Percentiles rank a stretch among this genome's conserved stretches.
phyloP scores from a whole-genome alignment of 1,140 invertebrate genomes.

The Coenobita brevimanus region DNA sequence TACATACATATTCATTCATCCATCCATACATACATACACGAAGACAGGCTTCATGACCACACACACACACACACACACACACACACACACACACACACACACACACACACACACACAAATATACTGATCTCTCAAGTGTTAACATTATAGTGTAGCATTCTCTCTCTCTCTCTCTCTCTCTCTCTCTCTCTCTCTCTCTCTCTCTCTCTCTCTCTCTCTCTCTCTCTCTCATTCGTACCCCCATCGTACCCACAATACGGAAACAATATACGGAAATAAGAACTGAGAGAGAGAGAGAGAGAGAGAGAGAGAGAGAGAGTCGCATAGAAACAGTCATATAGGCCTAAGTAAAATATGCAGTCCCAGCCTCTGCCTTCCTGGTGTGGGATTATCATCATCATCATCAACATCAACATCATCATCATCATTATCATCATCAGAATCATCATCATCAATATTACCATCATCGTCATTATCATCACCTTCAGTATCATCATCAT shows the following conservation, averaged over 20 bases:
- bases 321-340: background rate
- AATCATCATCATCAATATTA: too few relatives aligned
- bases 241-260: background rate
- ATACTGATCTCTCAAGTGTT: background rate
- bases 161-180: conserved; percentile 3
- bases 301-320: background rate
- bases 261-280: background rate
- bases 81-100: background rate
- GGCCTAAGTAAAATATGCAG: too few relatives aligned
- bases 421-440: too few relatives aligned
- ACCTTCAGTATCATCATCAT: too few relatives aligned
- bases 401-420: too few relatives aligned
- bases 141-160: background rate
- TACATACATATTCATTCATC: too few relatives aligned
- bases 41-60: background rate
- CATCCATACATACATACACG: too few relatives aligned
- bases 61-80: conserved; percentile 1
- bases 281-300: background rate
- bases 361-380: too few relatives aligned
- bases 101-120: too few relatives aligned
- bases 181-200: conserved; percentile 20
- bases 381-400: too few relatives aligned
- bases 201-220: conserved; percentile 13
- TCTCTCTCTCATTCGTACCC: background rate
- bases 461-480: too few relatives aligned